Evolutionary conservation across 1,140 invertebrate genomes (phyloP).

Genomic region (Gryon sp.): DNA sequence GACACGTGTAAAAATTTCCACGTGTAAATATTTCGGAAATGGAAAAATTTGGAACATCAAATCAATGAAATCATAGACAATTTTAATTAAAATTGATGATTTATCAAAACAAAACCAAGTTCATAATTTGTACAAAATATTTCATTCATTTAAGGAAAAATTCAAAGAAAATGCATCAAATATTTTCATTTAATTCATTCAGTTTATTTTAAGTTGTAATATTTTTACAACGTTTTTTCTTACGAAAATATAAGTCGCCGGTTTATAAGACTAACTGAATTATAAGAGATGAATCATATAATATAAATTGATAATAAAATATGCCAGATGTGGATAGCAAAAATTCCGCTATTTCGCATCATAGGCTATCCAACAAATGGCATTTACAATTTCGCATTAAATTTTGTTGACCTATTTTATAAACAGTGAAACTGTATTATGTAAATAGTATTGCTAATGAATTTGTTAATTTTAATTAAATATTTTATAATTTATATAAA

Average conservation of each 20-base stretch:
- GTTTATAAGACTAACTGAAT: not conserved
- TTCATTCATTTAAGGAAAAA: too few species aligned
- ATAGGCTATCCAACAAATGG: slow-evolving; percentile 16
- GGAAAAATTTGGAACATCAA: too few species aligned
- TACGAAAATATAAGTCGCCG: slow-evolving; percentile 27
- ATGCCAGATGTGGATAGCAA: slow-evolving; percentile 11
- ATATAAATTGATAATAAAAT: not conserved
- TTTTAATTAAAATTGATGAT: too few species aligned
- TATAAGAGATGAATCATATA: not conserved
- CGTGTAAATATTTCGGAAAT: too few species aligned
- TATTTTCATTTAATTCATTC: slow-evolving; percentile 5
- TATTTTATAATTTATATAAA: not conserved
- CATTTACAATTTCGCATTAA: not conserved
- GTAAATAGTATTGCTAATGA: not conserved
- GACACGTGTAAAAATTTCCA: too few species aligned
- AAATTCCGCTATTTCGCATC: slow-evolving; percentile 21
- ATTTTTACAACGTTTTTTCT: slow-evolving; percentile 41
- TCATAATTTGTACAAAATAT: too few species aligned
- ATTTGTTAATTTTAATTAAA: not conserved
- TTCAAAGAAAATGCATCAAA: too few species aligned
- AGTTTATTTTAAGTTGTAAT: slow-evolving; percentile 12
- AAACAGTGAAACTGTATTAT: too few species aligned
- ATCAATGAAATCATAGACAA: too few species aligned
- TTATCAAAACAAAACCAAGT: too few species aligned
- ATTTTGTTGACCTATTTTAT: too few species aligned